phyloP scores from a whole-genome alignment of 2,797 vertebrate species.

The Iguana delicatissima region DNA sequence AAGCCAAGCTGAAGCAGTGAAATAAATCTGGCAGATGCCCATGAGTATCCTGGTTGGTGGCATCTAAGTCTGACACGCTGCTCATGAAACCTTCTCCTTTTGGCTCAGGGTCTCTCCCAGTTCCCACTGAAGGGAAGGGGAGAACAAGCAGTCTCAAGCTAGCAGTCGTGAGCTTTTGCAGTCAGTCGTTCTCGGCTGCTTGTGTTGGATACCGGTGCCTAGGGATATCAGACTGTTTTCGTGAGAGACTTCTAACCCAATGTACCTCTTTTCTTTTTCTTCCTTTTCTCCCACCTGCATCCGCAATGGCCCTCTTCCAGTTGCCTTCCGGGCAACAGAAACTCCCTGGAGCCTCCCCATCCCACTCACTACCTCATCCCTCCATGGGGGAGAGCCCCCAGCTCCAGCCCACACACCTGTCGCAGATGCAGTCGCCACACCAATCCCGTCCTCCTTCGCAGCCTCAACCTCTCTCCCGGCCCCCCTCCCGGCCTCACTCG shows the following conservation, averaged over 20 bases:
- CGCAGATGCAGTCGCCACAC: constrained; percentile 88
- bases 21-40: not conserved
- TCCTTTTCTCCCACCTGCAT: not conserved
- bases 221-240: too few relatives aligned
- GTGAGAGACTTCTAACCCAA: not conserved
- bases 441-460: constrained; percentile 84
- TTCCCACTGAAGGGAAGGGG: not conserved
- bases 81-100: not conserved
- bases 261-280: constrained; percentile 44
- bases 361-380: constrained; percentile 84
- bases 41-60: not conserved
- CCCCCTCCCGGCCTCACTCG: constrained; percentile 79
- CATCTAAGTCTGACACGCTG: not conserved
- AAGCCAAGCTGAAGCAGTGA: not conserved
- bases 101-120: not conserved
- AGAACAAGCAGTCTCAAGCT: not conserved
- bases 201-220: not conserved
- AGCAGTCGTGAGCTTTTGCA: not conserved
- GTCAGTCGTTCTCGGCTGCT: not conserved
- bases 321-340: constrained; percentile 89
- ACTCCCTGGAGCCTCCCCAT: constrained; percentile 89
- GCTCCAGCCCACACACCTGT: constrained; percentile 84
- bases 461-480: constrained; percentile 78
- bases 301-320: constrained; percentile 71
- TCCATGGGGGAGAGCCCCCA: constrained; percentile 87